Evolutionary conservation across 2,113 vertebrate species (phyloP), one percentile per base, ranked within the genome.

Genomic region (Stigmatopora argus): DNA sequence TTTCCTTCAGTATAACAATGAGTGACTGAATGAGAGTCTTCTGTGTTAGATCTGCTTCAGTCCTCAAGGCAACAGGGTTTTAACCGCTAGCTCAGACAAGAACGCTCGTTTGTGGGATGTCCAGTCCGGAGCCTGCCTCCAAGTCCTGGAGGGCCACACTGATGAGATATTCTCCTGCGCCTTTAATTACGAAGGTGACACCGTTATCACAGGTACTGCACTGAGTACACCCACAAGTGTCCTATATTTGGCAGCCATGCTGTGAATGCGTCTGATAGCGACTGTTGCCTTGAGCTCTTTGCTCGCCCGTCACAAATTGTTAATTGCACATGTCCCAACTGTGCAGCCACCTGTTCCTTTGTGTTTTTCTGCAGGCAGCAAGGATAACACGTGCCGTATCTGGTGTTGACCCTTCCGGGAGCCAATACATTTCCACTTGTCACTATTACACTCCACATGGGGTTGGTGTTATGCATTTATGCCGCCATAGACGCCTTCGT

Each of bases 91-190:
- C 66, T 87, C 91, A 45, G 96, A 99, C 86, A 95, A 91, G 79
- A 96, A 94, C 7, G 93, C 94, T 6, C 90, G 96, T n/a, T 88
- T 98, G 66, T 99, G 97, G 97, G 94, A 96, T n/a, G 90, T 80
- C 66, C 87, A 87, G 65, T 92, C 93, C 0, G 96, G 94, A 55
- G 83, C 85, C 1, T 97, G 95, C 69, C 88, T 96, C 23, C 96
- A 97, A 89, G 75, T 93, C 60, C 83, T 98, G n/a, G 84, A 93
- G 72, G 96, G 97, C 0, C 96, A 98, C 85, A 89, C 74, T 0
- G 96, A 96, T 58, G 95, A 98, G 72, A 94, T 98, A 77, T 98
- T 98, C 83, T 98, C 95, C 51, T 97, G 93, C 1, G 91, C 90
- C 71, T 99, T 99, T 82, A 98, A 97, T 87, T 99, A 98, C 10